Evolutionary conservation across 2,113 vertebrate species (phyloP), one percentile per base, ranked within the genome.

Genomic region (Nibea albiflora): DNA sequence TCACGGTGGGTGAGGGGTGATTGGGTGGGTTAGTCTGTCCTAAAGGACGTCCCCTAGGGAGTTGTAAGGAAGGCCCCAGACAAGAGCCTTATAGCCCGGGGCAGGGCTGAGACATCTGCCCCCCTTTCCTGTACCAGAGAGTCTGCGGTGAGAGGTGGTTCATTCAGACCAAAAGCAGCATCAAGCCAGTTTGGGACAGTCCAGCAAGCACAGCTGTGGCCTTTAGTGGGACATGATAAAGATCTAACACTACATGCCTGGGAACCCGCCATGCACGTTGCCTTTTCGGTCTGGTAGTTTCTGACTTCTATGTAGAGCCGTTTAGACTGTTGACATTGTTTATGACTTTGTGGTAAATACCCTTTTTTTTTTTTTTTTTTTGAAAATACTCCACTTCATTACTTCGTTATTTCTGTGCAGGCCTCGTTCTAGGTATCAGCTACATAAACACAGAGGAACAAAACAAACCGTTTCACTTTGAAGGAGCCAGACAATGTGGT

Each of bases 81-180:
- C 85, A 78, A 90, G 91, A 85, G 82, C 68, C 68, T 73, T 49
- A 8, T 78, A 78, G 88, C 92, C 91, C 3, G 44, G 76, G 83
- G 92, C 92, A 73, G 22, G 78, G 47, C 80, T 84, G 66, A 88
- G 90, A 93, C 92, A 93, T 92, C 92, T 93, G 93, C 84, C 90
- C 72, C 31, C 73, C 47, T 88, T 89, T 89, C 86, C 78, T 86
- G 79, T 85, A 84, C 42, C 75, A 80, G 52, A 79, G 76, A 76
- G 57, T 80, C 62, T 75, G 76, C 39, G 31, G 73, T 66, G 68
- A 76, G 77, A 85, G 22, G 28, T 19, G 75, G 69, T 66, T 83
- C 28, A 15, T 84, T 86, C 47, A 58, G 66, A 61, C 65, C 16
- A 12, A 52, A 49, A 20, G 89, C 67, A 53, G 75, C 85, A 60